phyloP scores from a whole-genome alignment of 2,888 invertebrate species.

The Amblyjoppa proteus region DNA sequence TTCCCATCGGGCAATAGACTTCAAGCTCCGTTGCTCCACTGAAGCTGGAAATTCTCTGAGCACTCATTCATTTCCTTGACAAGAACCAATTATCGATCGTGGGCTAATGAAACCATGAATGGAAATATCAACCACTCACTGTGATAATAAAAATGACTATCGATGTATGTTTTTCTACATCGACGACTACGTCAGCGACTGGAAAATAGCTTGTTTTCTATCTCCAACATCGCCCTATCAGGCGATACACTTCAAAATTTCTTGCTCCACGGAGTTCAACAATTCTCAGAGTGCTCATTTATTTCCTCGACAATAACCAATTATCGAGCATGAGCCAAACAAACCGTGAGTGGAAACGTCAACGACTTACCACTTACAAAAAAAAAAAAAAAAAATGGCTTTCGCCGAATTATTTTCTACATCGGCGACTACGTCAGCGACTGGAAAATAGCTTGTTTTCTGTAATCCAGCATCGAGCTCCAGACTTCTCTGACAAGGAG shows the following conservation, averaged over 20 bases:
- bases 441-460: conserved; percentile 20
- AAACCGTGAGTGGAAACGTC: background rate
- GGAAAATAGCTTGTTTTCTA: conserved; percentile 12
- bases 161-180: background rate
- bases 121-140: background rate
- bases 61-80: too few relatives aligned
- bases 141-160: background rate
- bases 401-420: background rate
- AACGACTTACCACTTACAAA: background rate
- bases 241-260: background rate
- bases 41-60: too few relatives aligned
- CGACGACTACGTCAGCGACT: background rate
- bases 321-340: background rate
- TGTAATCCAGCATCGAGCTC: conserved; percentile 6
- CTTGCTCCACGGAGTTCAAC: background rate
- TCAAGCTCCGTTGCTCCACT: background rate
- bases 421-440: background rate
- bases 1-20: background rate
- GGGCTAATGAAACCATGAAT: background rate
- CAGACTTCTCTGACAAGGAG: conserved; percentile 43
- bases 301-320: too few relatives aligned
- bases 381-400: conserved; percentile 10
- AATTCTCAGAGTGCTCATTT: too few relatives aligned
- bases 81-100: too few relatives aligned
- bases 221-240: background rate